Conservation (phyloP, 2,888 invertebrate genomes). For the Spicauda simplicius region DNA sequence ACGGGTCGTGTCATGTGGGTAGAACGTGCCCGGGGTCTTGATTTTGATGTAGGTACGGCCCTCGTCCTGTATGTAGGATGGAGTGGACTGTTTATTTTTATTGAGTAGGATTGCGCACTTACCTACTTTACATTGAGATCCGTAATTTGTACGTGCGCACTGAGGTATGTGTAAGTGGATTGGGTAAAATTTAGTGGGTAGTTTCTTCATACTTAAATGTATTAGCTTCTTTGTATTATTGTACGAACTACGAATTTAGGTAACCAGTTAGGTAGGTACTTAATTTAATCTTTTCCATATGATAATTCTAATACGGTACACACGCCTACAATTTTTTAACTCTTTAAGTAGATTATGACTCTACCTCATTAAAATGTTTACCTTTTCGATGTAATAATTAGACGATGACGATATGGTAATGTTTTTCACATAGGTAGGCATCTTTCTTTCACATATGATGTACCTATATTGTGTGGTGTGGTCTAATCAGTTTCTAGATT, state of each 20-base stretch:
- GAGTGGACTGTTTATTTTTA: slow-evolving; percentile 70
- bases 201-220: slow-evolving; percentile 6
- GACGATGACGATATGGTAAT: too few relatives aligned
- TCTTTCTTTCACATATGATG: too few relatives aligned
- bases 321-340: too few relatives aligned
- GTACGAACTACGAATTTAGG: not conserved
- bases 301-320: too few relatives aligned
- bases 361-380: too few relatives aligned
- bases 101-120: slow-evolving; percentile 37
- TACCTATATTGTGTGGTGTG: too few relatives aligned
- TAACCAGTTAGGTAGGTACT: not conserved
- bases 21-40: slow-evolving; percentile 72
- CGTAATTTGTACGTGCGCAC: slow-evolving; percentile 15
- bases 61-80: slow-evolving; percentile 61
- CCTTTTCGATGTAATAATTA: too few relatives aligned
- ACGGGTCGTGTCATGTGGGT: slow-evolving; percentile 56
- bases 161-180: not conserved
- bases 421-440: too few relatives aligned
- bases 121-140: slow-evolving; percentile 7
- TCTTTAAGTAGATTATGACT: too few relatives aligned
- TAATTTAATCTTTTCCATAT: too few relatives aligned
- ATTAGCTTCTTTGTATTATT: not conserved
- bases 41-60: slow-evolving; percentile 76
- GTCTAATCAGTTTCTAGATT: too few relatives aligned
- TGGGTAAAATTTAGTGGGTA: not conserved